Conservation (phyloP, 2,888 invertebrate genomes). For the Papilio elwesi region DNA sequence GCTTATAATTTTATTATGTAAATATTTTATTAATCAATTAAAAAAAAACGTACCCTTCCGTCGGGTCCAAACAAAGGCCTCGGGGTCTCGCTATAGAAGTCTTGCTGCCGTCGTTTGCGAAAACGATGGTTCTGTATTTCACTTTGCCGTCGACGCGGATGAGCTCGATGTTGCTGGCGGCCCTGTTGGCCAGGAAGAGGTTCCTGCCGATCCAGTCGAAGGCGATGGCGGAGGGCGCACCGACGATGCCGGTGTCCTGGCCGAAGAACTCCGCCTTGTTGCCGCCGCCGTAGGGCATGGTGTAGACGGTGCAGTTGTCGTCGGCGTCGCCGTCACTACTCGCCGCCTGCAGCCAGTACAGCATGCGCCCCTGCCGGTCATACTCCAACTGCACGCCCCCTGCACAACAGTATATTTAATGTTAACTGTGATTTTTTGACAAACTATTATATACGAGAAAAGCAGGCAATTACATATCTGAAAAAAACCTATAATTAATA, state of each 20-base stretch:
- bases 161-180: slow-evolving; percentile 95
- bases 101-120: slow-evolving; percentile 94
- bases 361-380: slow-evolving; percentile 91
- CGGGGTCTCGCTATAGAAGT: slow-evolving; percentile 94
- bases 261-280: slow-evolving; percentile 90
- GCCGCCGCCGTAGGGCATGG: slow-evolving; percentile 93
- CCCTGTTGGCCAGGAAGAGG: slow-evolving; percentile 94
- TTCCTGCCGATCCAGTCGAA: slow-evolving; percentile 99
- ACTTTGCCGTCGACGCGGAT: slow-evolving; percentile 93
- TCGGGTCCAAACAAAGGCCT: slow-evolving; percentile 94
- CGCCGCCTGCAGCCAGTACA: slow-evolving; percentile 94
- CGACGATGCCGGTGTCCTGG: slow-evolving; percentile 93
- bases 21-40: neutral
- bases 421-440: too few relatives aligned
- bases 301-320: slow-evolving; percentile 94
- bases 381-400: slow-evolving; percentile 96
- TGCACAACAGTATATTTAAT: slow-evolving; percentile 42
- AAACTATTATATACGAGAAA: too few relatives aligned
- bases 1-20: too few relatives aligned
- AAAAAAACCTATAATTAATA: neutral
- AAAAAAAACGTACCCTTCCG: slow-evolving; percentile 88
- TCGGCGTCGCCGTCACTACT: slow-evolving; percentile 88
- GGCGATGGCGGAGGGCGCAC: slow-evolving; percentile 95
- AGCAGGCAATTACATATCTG: neutral
- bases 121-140: slow-evolving; percentile 92